Percentiles rank a stretch among this genome's conserved stretches.
phyloP scores from a whole-genome alignment of 2,797 vertebrate genomes.

The Menidia menidia region DNA sequence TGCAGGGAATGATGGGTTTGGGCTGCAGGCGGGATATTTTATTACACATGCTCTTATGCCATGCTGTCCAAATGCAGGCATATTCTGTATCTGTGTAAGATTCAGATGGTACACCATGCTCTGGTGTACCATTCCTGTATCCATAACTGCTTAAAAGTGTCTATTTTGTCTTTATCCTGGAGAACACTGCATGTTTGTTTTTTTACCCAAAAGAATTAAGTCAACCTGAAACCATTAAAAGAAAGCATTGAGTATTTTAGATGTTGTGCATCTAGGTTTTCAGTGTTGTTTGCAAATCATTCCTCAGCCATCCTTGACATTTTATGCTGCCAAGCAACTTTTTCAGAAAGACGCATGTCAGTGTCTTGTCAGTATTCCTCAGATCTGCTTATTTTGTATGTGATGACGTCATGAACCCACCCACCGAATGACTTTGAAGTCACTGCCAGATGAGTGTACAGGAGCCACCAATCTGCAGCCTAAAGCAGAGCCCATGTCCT shows the following conservation, averaged over 20 bases:
- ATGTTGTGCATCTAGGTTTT: no score
- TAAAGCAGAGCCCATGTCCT: constrained; percentile 64
- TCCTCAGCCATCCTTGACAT: background rate
- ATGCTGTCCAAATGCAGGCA: background rate
- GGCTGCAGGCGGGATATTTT: background rate
- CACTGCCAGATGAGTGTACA: constrained; percentile 20
- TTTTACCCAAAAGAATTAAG: background rate
- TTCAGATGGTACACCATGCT: background rate
- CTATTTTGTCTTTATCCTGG: background rate
- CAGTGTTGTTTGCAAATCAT: background rate
- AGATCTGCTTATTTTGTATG: constrained; percentile 11
- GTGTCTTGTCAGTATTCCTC: background rate
- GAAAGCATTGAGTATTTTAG: background rate
- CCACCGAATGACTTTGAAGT: constrained; percentile 51
- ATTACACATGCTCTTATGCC: background rate
- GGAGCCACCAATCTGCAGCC: constrained; percentile 66
- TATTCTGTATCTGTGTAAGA: background rate
- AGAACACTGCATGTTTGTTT: background rate
- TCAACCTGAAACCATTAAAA: background rate
- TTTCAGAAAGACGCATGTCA: background rate
- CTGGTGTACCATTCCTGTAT: background rate
- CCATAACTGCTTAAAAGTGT: no score
- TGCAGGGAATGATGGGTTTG: background rate
- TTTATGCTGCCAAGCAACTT: background rate
- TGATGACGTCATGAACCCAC: constrained; percentile 43